Conservation (phyloP, 2,113 vertebrate genomes). For the Alces alces region DNA sequence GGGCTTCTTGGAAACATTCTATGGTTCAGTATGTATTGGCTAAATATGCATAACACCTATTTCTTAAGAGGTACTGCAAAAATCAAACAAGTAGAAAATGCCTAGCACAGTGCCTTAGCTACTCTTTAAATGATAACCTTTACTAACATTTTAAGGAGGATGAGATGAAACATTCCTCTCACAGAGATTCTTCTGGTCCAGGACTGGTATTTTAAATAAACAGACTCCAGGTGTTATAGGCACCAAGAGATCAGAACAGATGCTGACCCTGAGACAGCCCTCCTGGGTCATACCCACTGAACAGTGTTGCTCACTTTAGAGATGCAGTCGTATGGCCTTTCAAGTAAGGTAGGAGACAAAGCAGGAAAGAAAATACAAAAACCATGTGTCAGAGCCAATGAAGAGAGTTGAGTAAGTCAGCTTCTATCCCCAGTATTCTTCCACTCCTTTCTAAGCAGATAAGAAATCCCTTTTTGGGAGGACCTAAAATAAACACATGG, state of each 20-base stretch:
- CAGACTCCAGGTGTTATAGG: neutral
- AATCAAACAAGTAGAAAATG: neutral
- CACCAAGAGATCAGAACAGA: neutral
- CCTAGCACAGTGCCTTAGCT: neutral
- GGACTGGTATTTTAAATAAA: neutral
- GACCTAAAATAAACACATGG: neutral
- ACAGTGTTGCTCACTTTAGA: neutral
- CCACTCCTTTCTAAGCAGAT: neutral
- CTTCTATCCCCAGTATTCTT: neutral
- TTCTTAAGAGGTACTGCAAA: neutral
- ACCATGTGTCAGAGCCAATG: neutral
- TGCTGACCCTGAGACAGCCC: rapidly evolving
- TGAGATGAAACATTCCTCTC: neutral
- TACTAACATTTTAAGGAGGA: neutral
- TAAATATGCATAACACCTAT: neutral
- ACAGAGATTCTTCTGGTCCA: neutral
- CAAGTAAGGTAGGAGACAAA: neutral
- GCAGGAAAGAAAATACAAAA: neutral
- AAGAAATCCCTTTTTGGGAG: neutral
- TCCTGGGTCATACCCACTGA: neutral
- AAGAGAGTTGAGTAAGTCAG: neutral
- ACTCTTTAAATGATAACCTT: neutral
- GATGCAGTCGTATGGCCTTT: neutral
- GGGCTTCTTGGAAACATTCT: neutral
- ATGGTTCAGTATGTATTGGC: neutral